phyloP scores from a whole-genome alignment of 2,113 vertebrate species.

The Panthera uncia region DNA sequence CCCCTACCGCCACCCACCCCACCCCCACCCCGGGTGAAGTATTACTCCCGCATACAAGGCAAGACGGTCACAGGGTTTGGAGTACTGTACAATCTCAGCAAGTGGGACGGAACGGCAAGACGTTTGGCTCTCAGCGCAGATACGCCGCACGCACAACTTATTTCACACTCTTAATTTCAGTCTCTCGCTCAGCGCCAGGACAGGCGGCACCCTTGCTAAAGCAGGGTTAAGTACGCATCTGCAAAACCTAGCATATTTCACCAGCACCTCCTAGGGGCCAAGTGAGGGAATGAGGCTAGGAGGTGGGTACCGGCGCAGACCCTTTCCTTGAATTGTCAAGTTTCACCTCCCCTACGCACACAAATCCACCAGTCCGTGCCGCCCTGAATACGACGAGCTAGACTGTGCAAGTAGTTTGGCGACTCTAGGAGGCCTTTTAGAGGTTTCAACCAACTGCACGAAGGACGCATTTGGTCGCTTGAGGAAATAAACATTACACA shows the following conservation, averaged over 20 bases:
- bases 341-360: background rate
- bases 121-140: background rate
- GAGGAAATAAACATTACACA: background rate
- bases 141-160: background rate
- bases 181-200: background rate
- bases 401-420: background rate
- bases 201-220: background rate
- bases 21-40: background rate
- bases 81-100: background rate
- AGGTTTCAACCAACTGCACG: background rate
- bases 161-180: background rate
- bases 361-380: background rate
- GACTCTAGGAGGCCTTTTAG: background rate
- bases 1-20: fast-evolving
- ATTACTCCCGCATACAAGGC: background rate
- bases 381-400: background rate
- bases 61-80: background rate
- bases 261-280: constrained; percentile 78
- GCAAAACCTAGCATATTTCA: constrained; percentile 46
- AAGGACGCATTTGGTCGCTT: background rate
- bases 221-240: background rate
- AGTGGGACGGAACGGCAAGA: fast-evolving
- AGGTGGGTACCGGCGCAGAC: background rate
- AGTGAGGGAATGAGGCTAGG: background rate
- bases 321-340: background rate